A percentile compares a stretch with the other conserved stretches of the same genome.
Conservation (phyloP, 2,888 invertebrate genomes). For the Sarcophaga rosellei region DNA sequence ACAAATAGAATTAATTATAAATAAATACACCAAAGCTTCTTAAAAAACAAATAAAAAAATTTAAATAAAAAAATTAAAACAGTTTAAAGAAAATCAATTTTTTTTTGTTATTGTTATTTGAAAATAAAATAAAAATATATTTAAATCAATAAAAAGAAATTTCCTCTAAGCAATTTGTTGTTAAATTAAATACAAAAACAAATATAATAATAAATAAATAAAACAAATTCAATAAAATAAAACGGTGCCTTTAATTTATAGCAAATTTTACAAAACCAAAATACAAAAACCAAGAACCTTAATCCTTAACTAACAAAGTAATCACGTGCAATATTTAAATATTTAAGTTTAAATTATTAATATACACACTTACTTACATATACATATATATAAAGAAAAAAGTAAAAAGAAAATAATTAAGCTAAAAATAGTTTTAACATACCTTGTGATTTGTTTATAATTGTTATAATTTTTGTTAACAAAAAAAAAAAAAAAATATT, state of each 20-base stretch:
- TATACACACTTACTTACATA: too few species aligned
- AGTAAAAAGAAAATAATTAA: conserved; percentile 13
- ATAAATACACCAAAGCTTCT: conserved; percentile 39
- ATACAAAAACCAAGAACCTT: conserved; percentile 7
- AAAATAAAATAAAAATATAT: conserved; percentile 3
- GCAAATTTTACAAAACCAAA: conserved; percentile 68
- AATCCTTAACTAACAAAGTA: conserved; percentile 19
- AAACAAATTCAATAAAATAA: conserved; percentile 11
- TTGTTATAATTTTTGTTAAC: conserved; percentile 17
- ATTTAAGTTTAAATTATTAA: conserved; percentile 18
- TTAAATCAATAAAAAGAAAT: background rate
- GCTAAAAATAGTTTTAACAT: conserved; percentile 39
- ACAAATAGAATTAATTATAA: conserved; percentile 1
- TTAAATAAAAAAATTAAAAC: conserved; percentile 18
- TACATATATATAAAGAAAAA: background rate
- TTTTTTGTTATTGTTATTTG: background rate
- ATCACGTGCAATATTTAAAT: conserved; percentile 56
- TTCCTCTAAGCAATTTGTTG: conserved; percentile 1
- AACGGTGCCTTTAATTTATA: conserved; percentile 71
- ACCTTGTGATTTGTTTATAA: conserved; percentile 49
- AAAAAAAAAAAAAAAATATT: conserved; percentile 34
- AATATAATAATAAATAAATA: conserved; percentile 22
- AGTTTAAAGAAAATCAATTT: conserved; percentile 27
- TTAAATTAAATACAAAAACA: conserved; percentile 12
- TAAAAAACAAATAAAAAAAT: conserved; percentile 23